Evolutionary conservation across 2,888 invertebrate species (phyloP), one percentile per base, ranked within the genome.

Genomic region (Melinopterus prodromus): DNA sequence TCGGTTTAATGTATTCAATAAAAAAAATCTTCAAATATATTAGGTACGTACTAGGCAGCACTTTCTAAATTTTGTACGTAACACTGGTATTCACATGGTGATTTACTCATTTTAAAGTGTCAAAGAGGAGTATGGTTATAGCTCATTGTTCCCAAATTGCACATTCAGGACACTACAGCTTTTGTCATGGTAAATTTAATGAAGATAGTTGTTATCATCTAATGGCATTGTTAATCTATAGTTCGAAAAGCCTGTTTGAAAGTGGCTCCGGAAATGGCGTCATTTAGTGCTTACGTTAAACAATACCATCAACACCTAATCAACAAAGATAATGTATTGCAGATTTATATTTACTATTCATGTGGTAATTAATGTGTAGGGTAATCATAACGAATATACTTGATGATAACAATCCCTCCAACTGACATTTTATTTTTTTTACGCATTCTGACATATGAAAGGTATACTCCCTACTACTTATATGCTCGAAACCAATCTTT

Each of bases 41-140:
- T 53, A 53, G 1, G 1, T 53, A 53, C 12, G 1, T 53, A 53
- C 53, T 53, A 53, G 53, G 5, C 53, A 12, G 53, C 53, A 4
- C 53, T 53, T 53, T 53, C 53, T 53, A 53, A 53, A 53, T 53
- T 53, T 53, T 53, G 53, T 53, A 53, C 53, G 53, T 53, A 53
- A 53, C 53, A 53, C 53, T 9, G 53, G 53, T 53, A 53, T 53
- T 53, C 12, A 53, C 12, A 53, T 53, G 53, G 53, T 53, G 53
- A 53, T 53, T 53, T 53, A 53, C 53, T 7, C 7, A 12, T 53
- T 7, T 53, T 53, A 53, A 53, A 53, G 53, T 53, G 53, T 53
- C 53, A 53, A 38, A 38, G 53, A 7, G 53, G 53, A 53, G 53
- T 9, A 6, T 53, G 53, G 53, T 53, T 53, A 53, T 53, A 53